Conservation (phyloP, 2,888 invertebrate species). For the Bibio marci region DNA sequence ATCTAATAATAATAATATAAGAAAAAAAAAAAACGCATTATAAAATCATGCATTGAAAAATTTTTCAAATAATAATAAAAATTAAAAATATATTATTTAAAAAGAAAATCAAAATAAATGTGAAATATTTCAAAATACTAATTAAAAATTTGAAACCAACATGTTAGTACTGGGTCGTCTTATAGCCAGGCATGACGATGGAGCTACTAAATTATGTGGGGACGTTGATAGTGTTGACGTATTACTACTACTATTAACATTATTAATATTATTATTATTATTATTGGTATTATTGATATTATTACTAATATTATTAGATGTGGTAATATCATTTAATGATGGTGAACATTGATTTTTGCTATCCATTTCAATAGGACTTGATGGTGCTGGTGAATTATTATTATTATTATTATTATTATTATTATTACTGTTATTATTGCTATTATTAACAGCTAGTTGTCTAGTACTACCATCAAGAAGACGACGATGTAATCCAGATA, state of each 20-base stretch:
- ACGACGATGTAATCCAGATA: constrained; percentile 29
- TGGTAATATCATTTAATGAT: constrained; percentile 20
- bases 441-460: constrained; percentile 16
- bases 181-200: constrained; percentile 23
- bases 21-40: too few relatives aligned
- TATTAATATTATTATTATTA: neutral
- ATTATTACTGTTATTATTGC: neutral
- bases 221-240: constrained; percentile 5
- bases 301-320: constrained; percentile 20
- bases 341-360: constrained; percentile 9
- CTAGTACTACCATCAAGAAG: constrained; percentile 26
- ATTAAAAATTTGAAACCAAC: too few relatives aligned
- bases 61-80: too few relatives aligned
- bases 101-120: too few relatives aligned
- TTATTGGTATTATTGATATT: constrained; percentile 19
- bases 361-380: constrained; percentile 5
- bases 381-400: neutral
- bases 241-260: constrained; percentile 4
- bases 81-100: too few relatives aligned
- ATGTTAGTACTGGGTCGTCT: constrained; percentile 30
- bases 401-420: neutral
- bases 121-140: too few relatives aligned
- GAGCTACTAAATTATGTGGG: constrained; percentile 11
- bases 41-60: too few relatives aligned
- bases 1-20: too few relatives aligned